These are phyloP conservation scores for Eugnorisma glareosa DNA, from an alignment of 2,888 invertebrate genomes.

Conservation along the genomic window DNA sequence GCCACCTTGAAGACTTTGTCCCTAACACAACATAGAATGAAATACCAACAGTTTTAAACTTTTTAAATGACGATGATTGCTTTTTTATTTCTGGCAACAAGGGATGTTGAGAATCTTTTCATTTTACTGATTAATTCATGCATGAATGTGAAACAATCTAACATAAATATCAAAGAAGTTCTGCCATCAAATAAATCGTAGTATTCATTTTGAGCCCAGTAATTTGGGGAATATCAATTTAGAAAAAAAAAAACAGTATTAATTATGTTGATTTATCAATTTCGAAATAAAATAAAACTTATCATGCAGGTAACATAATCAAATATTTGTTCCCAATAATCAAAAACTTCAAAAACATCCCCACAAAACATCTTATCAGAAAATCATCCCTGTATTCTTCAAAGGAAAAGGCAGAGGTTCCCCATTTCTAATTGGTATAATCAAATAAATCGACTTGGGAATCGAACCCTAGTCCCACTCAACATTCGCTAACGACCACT, in stretches of 20 bases:
- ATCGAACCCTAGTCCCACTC: slow-evolving; percentile 16
- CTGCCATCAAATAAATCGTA: slow-evolving; percentile 11
- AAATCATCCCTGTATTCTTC: not conserved
- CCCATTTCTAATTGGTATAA: not conserved
- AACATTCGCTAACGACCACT: not conserved
- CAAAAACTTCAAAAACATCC: not conserved
- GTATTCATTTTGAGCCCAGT: slow-evolving; percentile 9
- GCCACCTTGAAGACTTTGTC: slow-evolving; percentile 16
- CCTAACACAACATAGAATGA: slow-evolving; percentile 33
- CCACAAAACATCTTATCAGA: not conserved
- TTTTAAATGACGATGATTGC: slow-evolving; percentile 25
- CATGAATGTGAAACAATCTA: slow-evolving; percentile 45
- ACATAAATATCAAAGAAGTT: slow-evolving; percentile 13
- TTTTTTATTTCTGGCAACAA: not conserved
- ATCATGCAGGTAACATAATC: slow-evolving; percentile 35
- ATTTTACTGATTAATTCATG: slow-evolving; percentile 35
- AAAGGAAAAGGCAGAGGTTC: not conserved
- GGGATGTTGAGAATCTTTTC: not conserved
- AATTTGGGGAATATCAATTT: not conserved
- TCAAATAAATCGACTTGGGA: not conserved
- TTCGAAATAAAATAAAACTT: not conserved
- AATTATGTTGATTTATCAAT: not conserved
- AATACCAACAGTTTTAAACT: slow-evolving; percentile 22
- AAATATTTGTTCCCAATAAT: slow-evolving; percentile 9
- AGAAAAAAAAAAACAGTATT: not conserved